Evolutionary conservation across 1,140 invertebrate genomes (phyloP).

Genomic region (Agrilus planipennis): DNA sequence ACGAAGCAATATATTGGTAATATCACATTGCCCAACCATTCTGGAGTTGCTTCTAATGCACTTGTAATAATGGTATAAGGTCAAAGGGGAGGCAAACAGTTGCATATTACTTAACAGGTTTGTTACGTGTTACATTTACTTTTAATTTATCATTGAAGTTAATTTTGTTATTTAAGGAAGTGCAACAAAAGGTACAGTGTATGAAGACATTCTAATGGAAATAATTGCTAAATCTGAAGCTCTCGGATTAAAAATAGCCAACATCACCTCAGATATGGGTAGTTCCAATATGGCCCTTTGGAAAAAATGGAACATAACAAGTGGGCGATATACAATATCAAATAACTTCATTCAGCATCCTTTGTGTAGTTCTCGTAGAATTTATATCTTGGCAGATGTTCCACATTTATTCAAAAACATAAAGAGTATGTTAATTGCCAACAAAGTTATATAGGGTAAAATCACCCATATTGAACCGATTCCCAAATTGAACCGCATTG

Average conservation of each 20-base stretch:
- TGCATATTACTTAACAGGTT: conserved; percentile 13
- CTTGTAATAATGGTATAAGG: conserved; percentile 12
- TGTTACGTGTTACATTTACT: too few relatives aligned
- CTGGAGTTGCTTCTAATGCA: conserved; percentile 10
- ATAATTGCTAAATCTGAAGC: conserved; percentile 11
- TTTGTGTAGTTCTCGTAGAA: not conserved
- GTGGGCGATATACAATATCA: not conserved
- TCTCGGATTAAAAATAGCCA: conserved; percentile 8
- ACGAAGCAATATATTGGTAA: conserved; percentile 13
- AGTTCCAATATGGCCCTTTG: conserved; percentile 1
- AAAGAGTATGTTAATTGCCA: not conserved
- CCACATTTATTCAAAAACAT: conserved; percentile 4
- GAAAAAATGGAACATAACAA: conserved; percentile 3
- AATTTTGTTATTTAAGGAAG: too few relatives aligned
- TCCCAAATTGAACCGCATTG: too few relatives aligned
- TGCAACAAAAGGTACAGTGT: conserved; percentile 7
- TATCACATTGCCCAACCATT: conserved; percentile 8
- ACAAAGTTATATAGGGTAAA: conserved; percentile 4
- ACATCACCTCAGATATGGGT: conserved; percentile 12
- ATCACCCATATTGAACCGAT: too few relatives aligned
- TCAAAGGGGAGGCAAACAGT: conserved; percentile 13
- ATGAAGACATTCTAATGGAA: conserved; percentile 7
- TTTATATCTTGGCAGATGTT: conserved; percentile 2
- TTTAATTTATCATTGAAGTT: too few relatives aligned
- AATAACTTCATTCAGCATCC: not conserved